Base-by-base conservation (phyloP, 2,113 vertebrate species). In the Anguilla japonica region DNA sequence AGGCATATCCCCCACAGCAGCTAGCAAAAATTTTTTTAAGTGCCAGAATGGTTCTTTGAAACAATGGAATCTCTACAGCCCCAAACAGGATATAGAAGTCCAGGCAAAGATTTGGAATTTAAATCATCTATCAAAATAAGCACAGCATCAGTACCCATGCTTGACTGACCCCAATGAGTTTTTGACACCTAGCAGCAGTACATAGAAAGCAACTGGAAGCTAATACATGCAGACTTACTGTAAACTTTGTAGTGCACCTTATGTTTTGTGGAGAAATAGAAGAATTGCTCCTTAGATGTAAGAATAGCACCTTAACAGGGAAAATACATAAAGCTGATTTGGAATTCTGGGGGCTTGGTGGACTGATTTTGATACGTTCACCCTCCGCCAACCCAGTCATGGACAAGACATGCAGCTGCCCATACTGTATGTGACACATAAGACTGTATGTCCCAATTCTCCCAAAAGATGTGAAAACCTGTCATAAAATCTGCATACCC, bases 101-200 rank as follows among this genome's bases (percentile, higher is more conserved):
- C 84, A 80, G 71, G 41, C 39, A 18, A 85, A 80, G 39, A 79
- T 85, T 79, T 81, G 39, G 79, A 82, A 43, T 81, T 53, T 34
- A 79, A 39, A 26, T 43, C 79, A 86, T 50, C 26, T 80, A 22
- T 20, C 40, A 82, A 50, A 50, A 82, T 9, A n/a, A 82, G 22
- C 22, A 6, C 41, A 82, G 43, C 26, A 29, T 50, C 81, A 50
- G 41, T 82, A 20, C 41, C 53, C 20, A 60, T 18, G 43, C 84
- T 85, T 40, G 8, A 75, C n/a, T 75, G 26, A 75, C 79, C 40
- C 5, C 20, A 3, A 2, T 2, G 6, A 41, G 11, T 29, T 80
- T 80, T 41, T 80, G 34, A 41, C 39, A 75, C 71, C 41, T 13
- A 18, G 41, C 79, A 80, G 79, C 50, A 53, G 50, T 53, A 53